phyloP scores from a whole-genome alignment of 1,140 invertebrate species.

The Neodiprion lecontei region DNA sequence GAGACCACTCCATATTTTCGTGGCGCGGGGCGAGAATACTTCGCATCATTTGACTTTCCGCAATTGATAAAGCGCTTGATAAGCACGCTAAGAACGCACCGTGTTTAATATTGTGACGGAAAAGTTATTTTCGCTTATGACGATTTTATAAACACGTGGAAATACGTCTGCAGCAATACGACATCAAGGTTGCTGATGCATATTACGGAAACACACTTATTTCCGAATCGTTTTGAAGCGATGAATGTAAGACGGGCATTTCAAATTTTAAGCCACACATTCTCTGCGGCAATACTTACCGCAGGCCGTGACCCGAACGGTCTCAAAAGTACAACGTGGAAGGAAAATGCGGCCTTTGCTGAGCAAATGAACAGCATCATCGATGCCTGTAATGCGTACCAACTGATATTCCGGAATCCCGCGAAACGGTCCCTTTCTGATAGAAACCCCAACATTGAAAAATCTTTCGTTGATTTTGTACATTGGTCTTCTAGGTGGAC shows the following conservation, averaged over 20 bases:
- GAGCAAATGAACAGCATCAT: constrained; percentile 27
- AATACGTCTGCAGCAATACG: constrained; percentile 16
- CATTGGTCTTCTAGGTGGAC: constrained; percentile 28
- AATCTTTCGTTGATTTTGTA: constrained; percentile 23
- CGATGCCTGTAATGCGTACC: constrained; percentile 27
- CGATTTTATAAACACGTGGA: constrained; percentile 31
- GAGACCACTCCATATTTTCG: constrained; percentile 13
- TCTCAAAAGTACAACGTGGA: constrained; percentile 23
- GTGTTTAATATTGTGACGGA: constrained; percentile 19
- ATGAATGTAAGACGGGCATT: constrained; percentile 35
- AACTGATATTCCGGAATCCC: constrained; percentile 14
- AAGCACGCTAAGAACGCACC: constrained; percentile 21
- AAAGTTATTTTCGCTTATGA: constrained; percentile 27
- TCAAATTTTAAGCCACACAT: constrained; percentile 27
- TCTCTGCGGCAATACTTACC: constrained; percentile 22
- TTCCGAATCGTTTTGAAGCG: constrained; percentile 30
- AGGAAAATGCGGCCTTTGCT: constrained; percentile 22
- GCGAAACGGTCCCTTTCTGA: constrained; percentile 26
- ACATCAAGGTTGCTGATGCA: constrained; percentile 31
- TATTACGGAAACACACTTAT: constrained; percentile 31
- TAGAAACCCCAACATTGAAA: constrained; percentile 25
- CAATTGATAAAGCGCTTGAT: constrained; percentile 32
- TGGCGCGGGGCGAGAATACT: constrained; percentile 10
- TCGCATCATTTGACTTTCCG: constrained; percentile 27
- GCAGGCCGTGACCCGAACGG: constrained; percentile 21